These are phyloP conservation scores for Clepsis dumicolana DNA, from an alignment of 2,888 invertebrate genomes.

Conservation along the genomic window DNA sequence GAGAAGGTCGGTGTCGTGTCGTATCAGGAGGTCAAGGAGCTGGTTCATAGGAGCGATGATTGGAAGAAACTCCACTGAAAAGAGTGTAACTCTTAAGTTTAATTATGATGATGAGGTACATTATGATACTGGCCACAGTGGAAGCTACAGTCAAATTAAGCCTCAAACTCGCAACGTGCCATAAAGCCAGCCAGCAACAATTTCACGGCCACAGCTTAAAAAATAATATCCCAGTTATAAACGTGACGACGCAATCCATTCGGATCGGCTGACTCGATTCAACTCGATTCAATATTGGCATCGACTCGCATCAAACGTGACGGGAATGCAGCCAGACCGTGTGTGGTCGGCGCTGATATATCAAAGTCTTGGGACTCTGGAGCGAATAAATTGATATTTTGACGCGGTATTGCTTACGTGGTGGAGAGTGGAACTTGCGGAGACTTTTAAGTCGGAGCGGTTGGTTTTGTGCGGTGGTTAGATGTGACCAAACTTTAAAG, in stretches of 20 bases:
- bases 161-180: background rate
- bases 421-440: background rate
- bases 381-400: slow-evolving; percentile 41
- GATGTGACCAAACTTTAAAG: slow-evolving; percentile 2
- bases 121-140: background rate
- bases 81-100: too few relatives aligned
- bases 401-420: slow-evolving; percentile 41
- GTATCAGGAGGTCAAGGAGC: too few relatives aligned
- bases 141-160: background rate
- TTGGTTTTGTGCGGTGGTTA: background rate
- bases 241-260: slow-evolving; percentile 24
- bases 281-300: slow-evolving; percentile 39
- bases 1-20: too few relatives aligned
- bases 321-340: slow-evolving; percentile 21
- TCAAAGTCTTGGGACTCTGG: slow-evolving; percentile 37
- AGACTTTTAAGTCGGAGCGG: slow-evolving; percentile 17
- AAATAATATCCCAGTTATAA: slow-evolving; percentile 32
- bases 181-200: slow-evolving; percentile 4
- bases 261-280: slow-evolving; percentile 33
- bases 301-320: slow-evolving; percentile 41
- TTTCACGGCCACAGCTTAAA: slow-evolving; percentile 8
- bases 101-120: background rate
- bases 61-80: too few relatives aligned
- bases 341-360: slow-evolving; percentile 35
- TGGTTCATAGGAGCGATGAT: too few relatives aligned